Evolutionary conservation across 1,140 invertebrate species (phyloP).

Genomic region (Watersipora subatra): DNA sequence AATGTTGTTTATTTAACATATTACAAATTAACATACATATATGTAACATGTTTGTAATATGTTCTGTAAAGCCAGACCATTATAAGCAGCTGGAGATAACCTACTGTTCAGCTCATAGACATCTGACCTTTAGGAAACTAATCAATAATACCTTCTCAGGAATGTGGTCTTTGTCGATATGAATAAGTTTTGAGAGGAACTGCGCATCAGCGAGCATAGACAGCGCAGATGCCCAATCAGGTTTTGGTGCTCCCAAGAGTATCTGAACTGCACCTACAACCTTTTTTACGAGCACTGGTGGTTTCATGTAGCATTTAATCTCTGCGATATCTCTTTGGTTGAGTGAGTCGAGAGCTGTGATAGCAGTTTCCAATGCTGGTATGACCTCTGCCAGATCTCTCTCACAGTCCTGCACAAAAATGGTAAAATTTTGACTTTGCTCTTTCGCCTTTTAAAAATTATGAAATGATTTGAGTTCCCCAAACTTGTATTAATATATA

Average conservation of each 20-base stretch:
- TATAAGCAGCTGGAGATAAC: too few species aligned
- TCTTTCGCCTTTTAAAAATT: too few species aligned
- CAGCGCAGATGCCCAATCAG: slow-evolving; percentile 33
- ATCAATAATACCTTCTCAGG: slow-evolving; percentile 35
- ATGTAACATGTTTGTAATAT: too few species aligned
- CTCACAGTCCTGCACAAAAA: slow-evolving; percentile 27
- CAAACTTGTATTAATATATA: slow-evolving; percentile 1
- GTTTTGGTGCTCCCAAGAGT: slow-evolving; percentile 55
- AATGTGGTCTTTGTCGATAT: slow-evolving; percentile 33
- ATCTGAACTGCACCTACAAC: slow-evolving; percentile 73
- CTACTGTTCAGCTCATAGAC: too few species aligned
- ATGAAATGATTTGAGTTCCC: too few species aligned
- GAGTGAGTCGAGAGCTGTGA: slow-evolving; percentile 62
- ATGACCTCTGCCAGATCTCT: slow-evolving; percentile 41
- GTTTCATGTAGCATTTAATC: slow-evolving; percentile 47
- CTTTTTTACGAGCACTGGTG: slow-evolving; percentile 30
- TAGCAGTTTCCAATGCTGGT: slow-evolving; percentile 66
- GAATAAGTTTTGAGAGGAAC: slow-evolving; percentile 32
- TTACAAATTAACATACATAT: too few species aligned
- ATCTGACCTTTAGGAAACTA: too few species aligned
- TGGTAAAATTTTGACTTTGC: too few species aligned
- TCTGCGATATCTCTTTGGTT: slow-evolving; percentile 81
- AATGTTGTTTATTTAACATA: too few species aligned
- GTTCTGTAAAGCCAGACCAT: too few species aligned
- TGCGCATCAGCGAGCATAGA: slow-evolving; percentile 30